These are phyloP conservation scores for Tetraodon nigroviridis DNA, from an alignment of 2,113 vertebrate species.

Conservation along the genomic window DNA sequence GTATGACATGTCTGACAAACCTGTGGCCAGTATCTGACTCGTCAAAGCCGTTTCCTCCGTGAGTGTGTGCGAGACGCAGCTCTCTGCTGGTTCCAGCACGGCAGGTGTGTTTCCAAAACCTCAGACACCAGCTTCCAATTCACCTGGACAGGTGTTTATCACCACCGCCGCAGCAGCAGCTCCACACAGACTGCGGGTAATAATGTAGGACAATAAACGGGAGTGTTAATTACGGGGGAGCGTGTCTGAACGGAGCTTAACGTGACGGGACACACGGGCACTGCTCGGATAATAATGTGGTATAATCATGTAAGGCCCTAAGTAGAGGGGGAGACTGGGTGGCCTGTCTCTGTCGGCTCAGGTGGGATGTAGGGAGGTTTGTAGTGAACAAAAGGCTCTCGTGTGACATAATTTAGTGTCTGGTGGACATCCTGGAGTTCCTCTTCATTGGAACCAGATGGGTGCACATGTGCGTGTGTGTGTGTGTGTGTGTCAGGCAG, in stretches of 20 bases:
- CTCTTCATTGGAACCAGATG: conserved; percentile 2
- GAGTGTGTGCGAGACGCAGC: conserved; percentile 1
- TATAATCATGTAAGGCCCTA: conserved; percentile 46
- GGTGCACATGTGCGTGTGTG: background rate
- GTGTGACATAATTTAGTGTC: conserved; percentile 37
- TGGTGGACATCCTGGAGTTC: conserved; percentile 11
- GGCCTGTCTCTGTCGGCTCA: conserved; percentile 30
- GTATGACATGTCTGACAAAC: background rate
- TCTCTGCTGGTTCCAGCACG: conserved; percentile 3
- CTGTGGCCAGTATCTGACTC: conserved; percentile 17
- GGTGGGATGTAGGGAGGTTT: conserved; percentile 27
- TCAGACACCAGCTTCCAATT: conserved; percentile 19
- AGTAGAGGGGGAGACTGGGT: conserved; percentile 40
- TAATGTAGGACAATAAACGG: conserved; percentile 49
- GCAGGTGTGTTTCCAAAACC: conserved; percentile 28
- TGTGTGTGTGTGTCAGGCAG: background rate
- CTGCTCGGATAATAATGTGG: conserved; percentile 47
- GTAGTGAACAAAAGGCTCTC: conserved; percentile 27
- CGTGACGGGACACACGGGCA: conserved; percentile 32
- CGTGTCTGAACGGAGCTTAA: conserved; percentile 41
- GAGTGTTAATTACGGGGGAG: conserved; percentile 47
- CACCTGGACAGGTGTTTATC: conserved; percentile 53
- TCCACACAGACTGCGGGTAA: conserved; percentile 25
- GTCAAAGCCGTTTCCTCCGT: conserved; percentile 6
- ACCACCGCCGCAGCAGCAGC: conserved; percentile 12